These are phyloP conservation scores for Prochilodus magdalenae DNA, from an alignment of 2,113 vertebrate genomes.

Conservation along the genomic window DNA sequence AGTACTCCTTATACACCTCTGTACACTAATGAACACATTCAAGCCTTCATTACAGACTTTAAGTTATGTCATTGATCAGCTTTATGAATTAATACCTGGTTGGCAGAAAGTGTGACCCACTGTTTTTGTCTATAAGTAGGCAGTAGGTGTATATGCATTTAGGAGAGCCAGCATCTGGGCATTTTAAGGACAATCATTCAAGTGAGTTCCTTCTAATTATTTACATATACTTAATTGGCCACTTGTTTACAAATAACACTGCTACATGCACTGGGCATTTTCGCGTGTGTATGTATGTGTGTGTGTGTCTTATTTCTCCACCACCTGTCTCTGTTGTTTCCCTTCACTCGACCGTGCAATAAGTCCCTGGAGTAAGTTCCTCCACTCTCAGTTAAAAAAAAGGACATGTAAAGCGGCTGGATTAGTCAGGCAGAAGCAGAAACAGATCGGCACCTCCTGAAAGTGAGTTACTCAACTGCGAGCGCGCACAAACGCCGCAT, in stretches of 20 bases:
- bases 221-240: neutral
- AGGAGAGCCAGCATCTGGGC: neutral
- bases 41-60: no score
- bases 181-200: neutral
- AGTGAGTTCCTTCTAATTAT: neutral
- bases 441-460: slow-evolving; percentile 68
- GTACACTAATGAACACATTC: no score
- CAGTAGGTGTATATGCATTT: neutral
- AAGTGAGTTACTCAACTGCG: slow-evolving; percentile 78
- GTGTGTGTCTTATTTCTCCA: neutral
- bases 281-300: no score
- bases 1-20: no score
- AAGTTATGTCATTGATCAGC: no score
- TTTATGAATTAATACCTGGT: no score
- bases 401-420: slow-evolving; percentile 59
- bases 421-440: slow-evolving; percentile 70
- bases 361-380: slow-evolving; percentile 54
- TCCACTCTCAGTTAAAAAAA: slow-evolving; percentile 32
- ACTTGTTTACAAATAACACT: slow-evolving; percentile 16
- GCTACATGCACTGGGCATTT: neutral
- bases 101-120: no score
- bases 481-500: slow-evolving; percentile 74
- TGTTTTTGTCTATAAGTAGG: neutral
- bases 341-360: slow-evolving; percentile 64
- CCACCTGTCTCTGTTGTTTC: slow-evolving; percentile 51